Base-by-base conservation (phyloP, 2,113 vertebrate genomes). In the Heteronetta atricapilla region DNA sequence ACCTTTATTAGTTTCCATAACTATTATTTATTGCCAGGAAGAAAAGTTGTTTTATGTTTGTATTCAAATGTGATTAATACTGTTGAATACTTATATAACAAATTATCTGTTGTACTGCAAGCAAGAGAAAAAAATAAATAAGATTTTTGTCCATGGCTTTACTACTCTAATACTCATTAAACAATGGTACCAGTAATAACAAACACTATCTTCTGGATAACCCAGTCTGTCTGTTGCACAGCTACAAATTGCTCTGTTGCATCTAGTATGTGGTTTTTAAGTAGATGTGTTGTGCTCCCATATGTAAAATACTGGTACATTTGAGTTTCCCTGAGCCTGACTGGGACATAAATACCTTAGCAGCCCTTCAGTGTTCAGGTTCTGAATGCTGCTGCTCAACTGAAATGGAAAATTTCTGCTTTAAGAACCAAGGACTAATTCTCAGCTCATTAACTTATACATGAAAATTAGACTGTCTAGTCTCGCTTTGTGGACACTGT, bases 361-460 rank as follows among this genome's bases (percentile, higher is more conserved):
- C 53, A 88, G 76, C 72, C 34, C 18, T 76, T 75, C 64, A 86
- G n/a, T 1, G 2, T 42, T 83, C 53, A 73, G 36, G 22, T 44
- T 69, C 55, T 69, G 59, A 80, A 66, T 29, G 33, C 16, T 52
- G 48, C 28, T 93, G 38, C 81, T 76, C 31, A 91, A 73, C 63
- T 76, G 53, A 86, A 86, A 90, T 28, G 55, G 21, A 48, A 56
- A 25, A 16, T 73, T 70, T 76, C 68, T 91, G 29, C 77, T 86
- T 76, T 52, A 89, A 80, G 94, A 89, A 53, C 14, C 63, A 94
- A 96, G 68, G 84, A 89, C 63, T 86, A 91, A 91, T 94, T 69
- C 55, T 89, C 89, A 95, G 80, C 22, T 94, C 73, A 86, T 91
- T 92, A 91, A 94, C 33, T 90, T 80, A 56, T 33, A 52, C 53